A percentile compares a stretch with the other conserved stretches of the same genome.
These are phyloP conservation scores for Liasis olivaceus DNA, from an alignment of 2,797 vertebrate genomes.

Conservation along the genomic window DNA sequence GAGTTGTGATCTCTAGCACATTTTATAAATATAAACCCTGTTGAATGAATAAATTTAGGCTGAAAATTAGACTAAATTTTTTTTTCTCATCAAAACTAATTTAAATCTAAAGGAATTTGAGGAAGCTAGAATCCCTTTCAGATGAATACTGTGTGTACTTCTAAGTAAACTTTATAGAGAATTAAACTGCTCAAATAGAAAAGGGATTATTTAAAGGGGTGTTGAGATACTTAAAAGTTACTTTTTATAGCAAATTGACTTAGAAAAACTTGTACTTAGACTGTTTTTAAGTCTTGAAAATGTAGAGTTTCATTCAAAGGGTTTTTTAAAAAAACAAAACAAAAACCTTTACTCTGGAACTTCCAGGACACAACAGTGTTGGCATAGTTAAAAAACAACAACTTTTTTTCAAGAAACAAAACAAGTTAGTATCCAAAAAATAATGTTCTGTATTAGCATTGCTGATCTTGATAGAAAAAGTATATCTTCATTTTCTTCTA, in stretches of 20 bases:
- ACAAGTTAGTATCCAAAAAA: background rate
- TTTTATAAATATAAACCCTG: background rate
- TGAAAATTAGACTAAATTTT: background rate
- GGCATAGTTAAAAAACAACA: background rate
- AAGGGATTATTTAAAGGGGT: background rate
- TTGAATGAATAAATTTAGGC: background rate
- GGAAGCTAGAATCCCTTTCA: background rate
- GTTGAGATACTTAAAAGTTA: background rate
- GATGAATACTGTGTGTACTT: background rate
- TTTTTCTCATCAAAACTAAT: background rate
- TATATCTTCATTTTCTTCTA: rapidly evolving
- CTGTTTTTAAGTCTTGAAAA: background rate
- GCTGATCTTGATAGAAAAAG: rapidly evolving
- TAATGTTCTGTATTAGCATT: rapidly evolving
- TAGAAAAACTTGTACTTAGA: background rate
- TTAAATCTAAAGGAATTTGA: background rate
- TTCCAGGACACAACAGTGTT: background rate
- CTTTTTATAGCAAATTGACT: background rate
- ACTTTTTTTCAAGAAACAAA: background rate
- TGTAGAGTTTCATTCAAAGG: background rate
- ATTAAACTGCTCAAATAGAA: background rate
- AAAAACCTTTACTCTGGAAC: background rate
- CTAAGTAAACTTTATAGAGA: background rate
- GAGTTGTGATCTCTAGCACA: background rate
- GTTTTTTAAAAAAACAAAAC: background rate